Percentiles rank a stretch among this genome's conserved stretches.
Evolutionary conservation across 1,140 invertebrate genomes (phyloP).

Genomic region (Cydia strobilella): DNA sequence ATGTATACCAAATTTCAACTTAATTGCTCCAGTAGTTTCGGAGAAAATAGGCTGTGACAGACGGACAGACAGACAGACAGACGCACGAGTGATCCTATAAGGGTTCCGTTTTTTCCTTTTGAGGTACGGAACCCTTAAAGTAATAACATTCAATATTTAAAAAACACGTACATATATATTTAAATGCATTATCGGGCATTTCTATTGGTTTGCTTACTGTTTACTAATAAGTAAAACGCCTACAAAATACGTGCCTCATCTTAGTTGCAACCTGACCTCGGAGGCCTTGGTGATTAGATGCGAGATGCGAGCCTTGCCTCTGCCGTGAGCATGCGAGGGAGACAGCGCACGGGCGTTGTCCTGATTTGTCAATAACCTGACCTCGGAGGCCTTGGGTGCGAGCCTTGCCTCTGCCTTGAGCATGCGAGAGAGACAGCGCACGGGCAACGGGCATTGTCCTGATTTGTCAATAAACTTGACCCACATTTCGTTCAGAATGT

Average conservation of each 20-base stretch:
- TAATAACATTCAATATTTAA: no score
- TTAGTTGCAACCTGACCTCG: not conserved
- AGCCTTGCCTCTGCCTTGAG: conserved; percentile 32
- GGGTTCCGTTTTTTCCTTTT: no score
- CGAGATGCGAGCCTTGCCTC: conserved; percentile 33
- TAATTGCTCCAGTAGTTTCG: no score
- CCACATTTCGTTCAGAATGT: conserved; percentile 71
- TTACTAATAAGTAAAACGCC: no score
- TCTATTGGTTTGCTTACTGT: no score
- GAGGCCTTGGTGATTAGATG: conserved; percentile 21
- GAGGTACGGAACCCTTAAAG: no score
- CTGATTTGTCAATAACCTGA: conserved; percentile 39
- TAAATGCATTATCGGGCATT: no score
- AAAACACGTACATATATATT: no score
- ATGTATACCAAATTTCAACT: no score
- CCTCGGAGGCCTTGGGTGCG: conserved; percentile 42
- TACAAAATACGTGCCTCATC: not conserved
- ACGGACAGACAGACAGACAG: no score
- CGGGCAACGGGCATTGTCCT: conserved; percentile 45
- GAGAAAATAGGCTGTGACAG: no score
- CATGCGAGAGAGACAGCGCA: conserved; percentile 36
- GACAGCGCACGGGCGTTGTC: conserved; percentile 41
- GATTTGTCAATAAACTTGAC: conserved; percentile 41
- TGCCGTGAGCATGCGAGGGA: conserved; percentile 32
- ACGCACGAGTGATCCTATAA: no score